These are phyloP conservation scores for Rhagologus leucostigma DNA, from an alignment of 2,113 vertebrate genomes.

Conservation along the genomic window DNA sequence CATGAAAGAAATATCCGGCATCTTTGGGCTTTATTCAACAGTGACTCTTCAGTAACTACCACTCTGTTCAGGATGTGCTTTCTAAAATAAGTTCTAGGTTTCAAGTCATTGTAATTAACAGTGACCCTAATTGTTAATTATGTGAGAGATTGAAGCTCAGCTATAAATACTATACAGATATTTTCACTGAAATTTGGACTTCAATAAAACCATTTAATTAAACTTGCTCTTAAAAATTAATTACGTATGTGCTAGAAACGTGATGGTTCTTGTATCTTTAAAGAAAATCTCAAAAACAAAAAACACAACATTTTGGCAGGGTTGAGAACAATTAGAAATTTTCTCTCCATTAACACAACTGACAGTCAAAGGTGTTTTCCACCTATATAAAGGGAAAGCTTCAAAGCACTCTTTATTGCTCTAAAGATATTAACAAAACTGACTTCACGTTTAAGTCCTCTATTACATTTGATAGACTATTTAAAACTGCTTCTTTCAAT, in stretches of 20 bases:
- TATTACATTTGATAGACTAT: not conserved
- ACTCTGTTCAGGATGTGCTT: not conserved
- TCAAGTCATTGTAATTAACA: constrained; percentile 5
- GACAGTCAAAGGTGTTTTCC: constrained; percentile 68
- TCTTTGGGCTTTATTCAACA: not conserved
- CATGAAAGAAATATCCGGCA: not conserved
- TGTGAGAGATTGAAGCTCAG: not conserved
- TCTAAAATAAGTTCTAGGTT: not conserved
- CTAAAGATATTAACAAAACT: constrained; percentile 20
- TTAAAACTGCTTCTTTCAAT: not conserved
- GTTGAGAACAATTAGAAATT: constrained; percentile 57
- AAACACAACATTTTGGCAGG: constrained; percentile 52
- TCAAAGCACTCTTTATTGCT: constrained; percentile 44
- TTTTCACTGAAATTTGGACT: constrained; percentile 19
- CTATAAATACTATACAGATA: constrained; percentile 14
- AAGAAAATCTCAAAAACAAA: constrained; percentile 48
- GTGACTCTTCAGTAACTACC: not conserved
- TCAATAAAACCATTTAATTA: constrained; percentile 59
- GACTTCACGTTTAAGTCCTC: not conserved
- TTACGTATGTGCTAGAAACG: constrained; percentile 50
- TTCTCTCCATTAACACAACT: constrained; percentile 64
- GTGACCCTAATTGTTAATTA: constrained; percentile 27
- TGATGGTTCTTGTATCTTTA: constrained; percentile 68
- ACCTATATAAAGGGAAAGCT: constrained; percentile 50
- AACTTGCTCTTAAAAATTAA: constrained; percentile 48